phyloP scores from a whole-genome alignment of 2,888 invertebrate genomes.

The Lepidonotus clava region DNA sequence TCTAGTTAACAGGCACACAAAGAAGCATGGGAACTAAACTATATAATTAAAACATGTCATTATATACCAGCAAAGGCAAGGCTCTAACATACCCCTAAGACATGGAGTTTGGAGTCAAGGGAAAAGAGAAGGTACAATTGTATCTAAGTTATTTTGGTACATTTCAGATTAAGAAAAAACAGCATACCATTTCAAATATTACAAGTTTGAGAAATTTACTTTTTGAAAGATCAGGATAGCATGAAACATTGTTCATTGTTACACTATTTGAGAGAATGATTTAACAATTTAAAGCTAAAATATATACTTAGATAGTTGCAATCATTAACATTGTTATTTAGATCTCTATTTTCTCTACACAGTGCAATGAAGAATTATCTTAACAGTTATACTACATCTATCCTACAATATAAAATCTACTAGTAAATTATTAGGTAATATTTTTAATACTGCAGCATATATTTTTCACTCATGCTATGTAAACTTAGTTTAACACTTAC shows the following conservation, averaged over 20 bases:
- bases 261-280: too few relatives aligned
- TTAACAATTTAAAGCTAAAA: too few relatives aligned
- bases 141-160: conserved; percentile 6
- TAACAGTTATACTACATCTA: too few relatives aligned
- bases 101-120: conserved; percentile 38
- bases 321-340: not conserved
- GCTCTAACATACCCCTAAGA: conserved; percentile 24
- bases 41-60: conserved; percentile 34
- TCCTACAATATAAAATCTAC: not conserved
- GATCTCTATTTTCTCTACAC: too few relatives aligned
- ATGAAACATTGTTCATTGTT: too few relatives aligned
- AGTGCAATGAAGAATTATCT: too few relatives aligned
- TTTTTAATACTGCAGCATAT: not conserved
- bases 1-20: conserved; percentile 27
- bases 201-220: too few relatives aligned
- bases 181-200: too few relatives aligned
- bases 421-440: not conserved
- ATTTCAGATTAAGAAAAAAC: too few relatives aligned
- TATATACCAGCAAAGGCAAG: conserved; percentile 31
- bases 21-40: conserved; percentile 25
- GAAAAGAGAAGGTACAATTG: conserved; percentile 16
- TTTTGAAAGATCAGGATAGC: too few relatives aligned
- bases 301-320: too few relatives aligned
- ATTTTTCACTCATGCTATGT: conserved; percentile 16
- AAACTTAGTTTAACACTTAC: conserved; percentile 40